A percentile compares a stretch with the other conserved stretches of the same genome.
These are phyloP conservation scores for Meles meles DNA, from an alignment of 2,113 vertebrate genomes.

Conservation along the genomic window DNA sequence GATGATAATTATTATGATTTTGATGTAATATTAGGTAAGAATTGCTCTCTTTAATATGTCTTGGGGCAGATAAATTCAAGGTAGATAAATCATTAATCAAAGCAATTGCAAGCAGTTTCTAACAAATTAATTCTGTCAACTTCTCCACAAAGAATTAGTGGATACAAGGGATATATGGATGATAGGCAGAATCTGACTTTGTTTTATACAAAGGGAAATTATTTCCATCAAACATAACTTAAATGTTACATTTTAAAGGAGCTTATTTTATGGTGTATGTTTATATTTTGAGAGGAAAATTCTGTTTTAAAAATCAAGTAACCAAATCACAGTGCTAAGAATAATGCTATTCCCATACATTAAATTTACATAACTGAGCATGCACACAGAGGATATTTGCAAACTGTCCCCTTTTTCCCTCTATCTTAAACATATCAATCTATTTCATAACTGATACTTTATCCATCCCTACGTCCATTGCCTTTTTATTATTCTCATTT, in stretches of 20 bases:
- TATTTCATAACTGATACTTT: background rate
- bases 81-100: background rate
- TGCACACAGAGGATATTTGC: background rate
- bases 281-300: background rate
- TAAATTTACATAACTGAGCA: background rate
- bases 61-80: slow-evolving; percentile 2
- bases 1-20: background rate
- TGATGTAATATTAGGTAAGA: background rate
- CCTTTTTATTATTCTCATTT: background rate
- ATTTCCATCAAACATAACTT: background rate
- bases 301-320: background rate
- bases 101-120: background rate
- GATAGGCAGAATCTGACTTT: background rate
- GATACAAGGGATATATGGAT: background rate
- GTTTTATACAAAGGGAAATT: background rate
- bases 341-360: background rate
- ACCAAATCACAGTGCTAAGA: background rate
- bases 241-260: background rate
- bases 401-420: background rate
- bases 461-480: background rate
- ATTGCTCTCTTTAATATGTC: background rate
- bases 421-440: background rate
- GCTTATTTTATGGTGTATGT: background rate
- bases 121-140: background rate
- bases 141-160: background rate